Percentiles rank a stretch among this genome's conserved stretches.
Evolutionary conservation across 2,113 vertebrate species (phyloP).

Genomic region (Lamprologus speciosus): DNA sequence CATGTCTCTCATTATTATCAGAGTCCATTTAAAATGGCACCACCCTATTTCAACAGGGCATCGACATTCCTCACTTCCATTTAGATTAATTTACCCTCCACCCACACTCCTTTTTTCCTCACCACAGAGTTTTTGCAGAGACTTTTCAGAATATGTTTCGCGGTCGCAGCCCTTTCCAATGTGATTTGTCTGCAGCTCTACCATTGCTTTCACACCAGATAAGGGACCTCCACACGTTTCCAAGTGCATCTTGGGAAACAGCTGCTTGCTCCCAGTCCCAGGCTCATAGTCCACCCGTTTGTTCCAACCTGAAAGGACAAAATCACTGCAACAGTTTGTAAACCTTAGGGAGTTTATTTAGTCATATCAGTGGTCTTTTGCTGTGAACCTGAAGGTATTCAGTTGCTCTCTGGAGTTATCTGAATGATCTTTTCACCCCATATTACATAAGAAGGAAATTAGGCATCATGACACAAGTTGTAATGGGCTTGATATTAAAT

Average conservation of each 20-base stretch:
- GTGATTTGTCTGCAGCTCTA: conserved; percentile 88
- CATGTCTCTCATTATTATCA: conserved; percentile 1
- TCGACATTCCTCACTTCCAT: background rate
- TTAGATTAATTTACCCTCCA: background rate
- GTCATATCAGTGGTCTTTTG: background rate
- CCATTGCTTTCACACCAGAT: conserved; percentile 80
- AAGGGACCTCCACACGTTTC: conserved; percentile 89
- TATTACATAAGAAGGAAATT: background rate
- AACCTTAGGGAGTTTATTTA: background rate
- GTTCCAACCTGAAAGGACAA: conserved; percentile 79
- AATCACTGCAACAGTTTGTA: background rate
- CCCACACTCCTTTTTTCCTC: background rate
- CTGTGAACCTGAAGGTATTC: background rate
- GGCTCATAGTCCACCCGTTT: conserved; percentile 90
- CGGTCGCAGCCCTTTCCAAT: conserved; percentile 93
- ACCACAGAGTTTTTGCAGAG: conserved; percentile 94
- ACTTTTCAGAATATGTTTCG: conserved; percentile 92
- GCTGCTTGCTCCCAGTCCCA: conserved; percentile 83
- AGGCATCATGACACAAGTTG: background rate
- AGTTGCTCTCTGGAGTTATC: background rate
- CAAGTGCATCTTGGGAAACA: conserved; percentile 88
- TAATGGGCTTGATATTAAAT: background rate
- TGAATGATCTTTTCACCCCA: background rate
- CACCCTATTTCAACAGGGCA: background rate
- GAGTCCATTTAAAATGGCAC: background rate